A percentile compares a stretch with the other conserved stretches of the same genome.
Evolutionary conservation across 2,113 vertebrate species (phyloP).

Genomic region (Engystomops pustulosus): DNA sequence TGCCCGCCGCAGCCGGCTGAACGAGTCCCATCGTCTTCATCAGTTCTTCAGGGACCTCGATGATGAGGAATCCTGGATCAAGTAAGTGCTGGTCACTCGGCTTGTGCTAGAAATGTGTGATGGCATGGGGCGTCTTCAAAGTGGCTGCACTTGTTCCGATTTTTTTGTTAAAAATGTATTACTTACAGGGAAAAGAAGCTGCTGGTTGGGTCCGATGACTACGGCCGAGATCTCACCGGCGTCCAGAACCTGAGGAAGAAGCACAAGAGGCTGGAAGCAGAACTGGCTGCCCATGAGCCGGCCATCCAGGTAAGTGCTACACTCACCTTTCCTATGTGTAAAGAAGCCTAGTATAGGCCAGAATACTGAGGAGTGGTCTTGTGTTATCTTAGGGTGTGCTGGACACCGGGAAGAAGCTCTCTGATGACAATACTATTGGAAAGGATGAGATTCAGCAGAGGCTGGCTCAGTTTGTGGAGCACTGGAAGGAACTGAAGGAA

Average conservation of each 20-base stretch:
- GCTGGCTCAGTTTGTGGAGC: conserved; percentile 93
- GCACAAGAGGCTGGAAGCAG: conserved; percentile 95
- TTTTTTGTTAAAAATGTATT: no score
- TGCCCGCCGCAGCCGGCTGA: conserved; percentile 85
- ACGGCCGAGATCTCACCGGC: conserved; percentile 94
- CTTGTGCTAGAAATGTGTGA: no score
- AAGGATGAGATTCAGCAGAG: conserved; percentile 98
- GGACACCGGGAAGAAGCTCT: conserved; percentile 94
- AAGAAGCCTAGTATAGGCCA: not conserved
- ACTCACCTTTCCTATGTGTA: not conserved
- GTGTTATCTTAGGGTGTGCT: conserved; percentile 83
- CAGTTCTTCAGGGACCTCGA: conserved; percentile 99
- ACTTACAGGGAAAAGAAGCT: conserved; percentile 91
- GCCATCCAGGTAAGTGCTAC: conserved; percentile 86
- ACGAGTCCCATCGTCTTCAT: conserved; percentile 95
- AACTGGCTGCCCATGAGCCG: conserved; percentile 92
- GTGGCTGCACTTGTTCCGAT: no score
- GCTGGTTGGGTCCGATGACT: conserved; percentile 96
- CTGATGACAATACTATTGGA: conserved; percentile 95
- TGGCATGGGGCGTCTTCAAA: no score
- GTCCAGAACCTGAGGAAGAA: conserved; percentile 99
- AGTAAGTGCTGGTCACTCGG: conserved; percentile 85
- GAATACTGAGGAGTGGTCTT: not conserved
- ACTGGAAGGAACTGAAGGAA: conserved; percentile 96
- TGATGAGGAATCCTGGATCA: conserved; percentile 98